These are phyloP conservation scores for Thunnus thynnus DNA, from an alignment of 2,113 vertebrate species.

Conservation along the genomic window DNA sequence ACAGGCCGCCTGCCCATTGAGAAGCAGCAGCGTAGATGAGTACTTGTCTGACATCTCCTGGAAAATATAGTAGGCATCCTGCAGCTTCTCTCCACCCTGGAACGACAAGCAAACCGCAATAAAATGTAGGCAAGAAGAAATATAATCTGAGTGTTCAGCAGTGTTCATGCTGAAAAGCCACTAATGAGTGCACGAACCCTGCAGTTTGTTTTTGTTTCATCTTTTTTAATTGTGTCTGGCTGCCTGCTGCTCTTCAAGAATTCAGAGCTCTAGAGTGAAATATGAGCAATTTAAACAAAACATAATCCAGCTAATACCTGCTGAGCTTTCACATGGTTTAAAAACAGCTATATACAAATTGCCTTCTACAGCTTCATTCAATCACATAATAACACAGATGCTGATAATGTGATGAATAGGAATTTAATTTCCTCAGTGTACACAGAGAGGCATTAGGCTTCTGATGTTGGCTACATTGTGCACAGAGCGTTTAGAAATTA, in stretches of 20 bases:
- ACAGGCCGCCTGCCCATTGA: slow-evolving; percentile 93
- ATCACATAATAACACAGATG: neutral
- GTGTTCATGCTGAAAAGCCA: neutral
- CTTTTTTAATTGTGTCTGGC: neutral
- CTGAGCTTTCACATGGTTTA: too few species aligned
- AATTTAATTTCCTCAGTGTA: neutral
- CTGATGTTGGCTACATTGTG: neutral
- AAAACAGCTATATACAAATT: neutral
- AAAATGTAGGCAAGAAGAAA: neutral
- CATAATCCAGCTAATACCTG: neutral
- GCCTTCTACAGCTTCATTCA: neutral
- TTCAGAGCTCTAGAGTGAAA: neutral
- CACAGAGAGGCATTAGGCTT: neutral
- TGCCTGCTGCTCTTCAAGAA: neutral
- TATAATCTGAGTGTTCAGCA: neutral
- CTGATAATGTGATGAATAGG: neutral
- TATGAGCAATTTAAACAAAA: neutral
- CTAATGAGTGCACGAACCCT: neutral
- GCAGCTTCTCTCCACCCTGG: slow-evolving; percentile 96
- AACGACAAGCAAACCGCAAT: slow-evolving; percentile 23
- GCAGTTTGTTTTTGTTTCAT: neutral
- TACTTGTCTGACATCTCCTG: slow-evolving; percentile 98
- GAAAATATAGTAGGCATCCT: slow-evolving; percentile 98
- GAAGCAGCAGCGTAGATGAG: slow-evolving; percentile 91
- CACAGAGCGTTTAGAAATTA: neutral